Percentiles rank a stretch among this genome's conserved stretches.
phyloP scores from a whole-genome alignment of 2,113 vertebrate genomes.

The Podarcis raffonei region DNA sequence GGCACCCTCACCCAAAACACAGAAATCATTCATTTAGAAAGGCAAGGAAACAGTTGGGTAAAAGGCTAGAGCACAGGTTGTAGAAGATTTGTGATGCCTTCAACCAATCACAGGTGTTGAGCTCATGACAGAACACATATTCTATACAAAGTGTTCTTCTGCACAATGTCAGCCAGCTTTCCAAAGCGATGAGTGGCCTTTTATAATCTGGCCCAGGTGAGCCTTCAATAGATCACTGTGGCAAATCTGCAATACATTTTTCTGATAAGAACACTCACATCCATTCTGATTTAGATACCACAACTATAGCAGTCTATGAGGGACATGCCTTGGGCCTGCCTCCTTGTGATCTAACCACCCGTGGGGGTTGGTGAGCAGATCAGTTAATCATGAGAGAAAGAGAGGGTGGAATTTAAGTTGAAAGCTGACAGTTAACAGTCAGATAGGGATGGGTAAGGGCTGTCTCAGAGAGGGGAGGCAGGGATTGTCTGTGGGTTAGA shows the following conservation, averaged over 20 bases:
- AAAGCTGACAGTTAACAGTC: no score
- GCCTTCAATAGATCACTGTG: neutral
- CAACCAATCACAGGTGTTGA: neutral
- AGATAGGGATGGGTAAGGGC: no score
- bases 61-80: neutral
- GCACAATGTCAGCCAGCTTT: neutral
- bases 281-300: neutral
- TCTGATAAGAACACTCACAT: neutral
- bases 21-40: neutral
- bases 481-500: no score
- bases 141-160: neutral
- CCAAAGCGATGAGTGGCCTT: neutral
- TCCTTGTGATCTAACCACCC: no score
- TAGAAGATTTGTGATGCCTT: neutral
- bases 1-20: neutral
- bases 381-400: no score
- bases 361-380: no score
- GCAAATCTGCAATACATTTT: neutral
- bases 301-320: neutral
- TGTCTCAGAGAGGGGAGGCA: no score
- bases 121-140: neutral
- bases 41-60: neutral
- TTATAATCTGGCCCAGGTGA: neutral
- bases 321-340: no score
- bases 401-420: no score